Percentiles rank a stretch among this genome's conserved stretches.
Evolutionary conservation across 2,113 vertebrate genomes (phyloP).

Genomic region (Hippocampus guttulatus): DNA sequence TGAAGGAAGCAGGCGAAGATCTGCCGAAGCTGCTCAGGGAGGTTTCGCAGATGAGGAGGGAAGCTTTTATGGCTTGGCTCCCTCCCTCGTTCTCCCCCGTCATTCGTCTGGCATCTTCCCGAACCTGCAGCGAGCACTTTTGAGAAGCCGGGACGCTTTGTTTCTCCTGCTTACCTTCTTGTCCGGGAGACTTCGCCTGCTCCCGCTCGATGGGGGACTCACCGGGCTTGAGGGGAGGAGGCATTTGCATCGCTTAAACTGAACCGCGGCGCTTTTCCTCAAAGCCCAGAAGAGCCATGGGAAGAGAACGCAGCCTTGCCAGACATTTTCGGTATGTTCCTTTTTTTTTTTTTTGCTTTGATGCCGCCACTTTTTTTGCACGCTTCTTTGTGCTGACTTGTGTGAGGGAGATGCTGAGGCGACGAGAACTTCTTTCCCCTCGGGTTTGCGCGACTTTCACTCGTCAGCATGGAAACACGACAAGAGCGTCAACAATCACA

Average conservation of each 20-base stretch:
- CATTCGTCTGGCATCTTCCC: slow-evolving; percentile 45
- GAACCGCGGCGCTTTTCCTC: slow-evolving; percentile 48
- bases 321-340: slow-evolving; percentile 86
- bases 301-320: slow-evolving; percentile 87
- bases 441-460: no score
- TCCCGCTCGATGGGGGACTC: slow-evolving; percentile 49
- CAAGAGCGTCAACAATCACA: no score
- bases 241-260: slow-evolving; percentile 35
- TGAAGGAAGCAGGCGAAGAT: slow-evolving; percentile 29
- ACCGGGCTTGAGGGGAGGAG: slow-evolving; percentile 21
- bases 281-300: slow-evolving; percentile 76
- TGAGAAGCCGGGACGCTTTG: slow-evolving; percentile 39
- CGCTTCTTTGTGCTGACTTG: slow-evolving; percentile 31
- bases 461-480: no score
- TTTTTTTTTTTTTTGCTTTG: slow-evolving; percentile 47
- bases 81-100: slow-evolving; percentile 28
- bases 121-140: slow-evolving; percentile 39
- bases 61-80: slow-evolving; percentile 39
- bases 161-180: slow-evolving; percentile 15
- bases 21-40: slow-evolving; percentile 35
- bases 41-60: slow-evolving; percentile 41
- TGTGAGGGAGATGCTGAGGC: neutral
- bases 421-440: no score
- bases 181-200: slow-evolving; percentile 34
- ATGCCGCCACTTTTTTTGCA: slow-evolving; percentile 20